Evolutionary conservation across 1,140 invertebrate genomes (phyloP), one percentile per base, ranked within the genome.

Genomic region (Samia ricini): DNA sequence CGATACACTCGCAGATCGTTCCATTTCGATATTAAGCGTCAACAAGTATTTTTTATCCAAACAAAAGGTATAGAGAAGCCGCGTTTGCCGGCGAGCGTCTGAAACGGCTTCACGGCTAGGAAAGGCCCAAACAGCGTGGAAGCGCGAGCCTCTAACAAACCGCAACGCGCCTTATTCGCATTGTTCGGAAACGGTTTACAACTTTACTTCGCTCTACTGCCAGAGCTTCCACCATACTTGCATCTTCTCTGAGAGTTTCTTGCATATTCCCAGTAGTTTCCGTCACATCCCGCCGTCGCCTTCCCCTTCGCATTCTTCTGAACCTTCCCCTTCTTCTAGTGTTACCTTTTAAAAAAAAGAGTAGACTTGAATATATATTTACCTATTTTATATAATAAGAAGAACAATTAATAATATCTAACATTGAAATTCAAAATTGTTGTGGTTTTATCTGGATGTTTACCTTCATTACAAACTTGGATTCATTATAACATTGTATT

Each of bases 201-300:
- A 42, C 8, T 0, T 15, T 15, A 42, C 33, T 48, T 63, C 62
- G 74, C 68, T 68, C 92, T 92, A 94, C 90, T 94, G 93, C 87
- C 93, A 93, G 77, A 94, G 92, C 81, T 92, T 93, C 94, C 94
- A 95, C 94, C 94, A 95, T 83, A 93, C 94, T 91, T 95, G 95
- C 91, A 96, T 94, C 90, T 95, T 96, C 91, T 96, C 95, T 90
- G 95, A 93, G 87, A 96, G 92, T 93, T 95, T 96, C 91, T 94
- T 95, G 91, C 94, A 96, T 91, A 96, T 94, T 92, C 95, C 94
- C 83, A 95, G 92, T 91, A 96, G 93, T 94, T 95, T 96, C 94
- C 95, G 95, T 96, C 95, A 96, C 94, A 96, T 96, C 83, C 95
- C 95, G 92, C 92, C 92, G 68, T 93, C 93, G 68, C 91, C 92